phyloP scores from a whole-genome alignment of 2,797 vertebrate genomes.

The Mormyrops attenuatus region DNA sequence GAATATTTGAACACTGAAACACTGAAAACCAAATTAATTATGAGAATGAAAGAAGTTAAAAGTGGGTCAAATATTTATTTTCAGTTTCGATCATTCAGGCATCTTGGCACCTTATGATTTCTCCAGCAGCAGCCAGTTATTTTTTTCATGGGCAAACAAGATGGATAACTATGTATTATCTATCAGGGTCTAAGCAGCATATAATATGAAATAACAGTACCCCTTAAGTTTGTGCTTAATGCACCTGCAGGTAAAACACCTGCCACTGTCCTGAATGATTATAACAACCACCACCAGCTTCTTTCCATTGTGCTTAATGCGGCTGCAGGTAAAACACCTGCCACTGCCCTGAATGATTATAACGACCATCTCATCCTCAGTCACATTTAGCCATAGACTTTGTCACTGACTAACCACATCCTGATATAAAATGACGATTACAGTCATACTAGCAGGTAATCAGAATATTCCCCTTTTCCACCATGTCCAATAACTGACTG shows the following conservation, averaged over 20 bases:
- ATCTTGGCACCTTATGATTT: neutral
- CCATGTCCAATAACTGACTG: neutral
- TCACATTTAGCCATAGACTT: neutral
- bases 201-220: neutral
- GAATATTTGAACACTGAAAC: neutral
- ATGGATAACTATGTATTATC: neutral
- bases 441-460: neutral
- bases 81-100: constrained; percentile 15
- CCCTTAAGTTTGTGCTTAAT: neutral
- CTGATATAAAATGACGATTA: neutral
- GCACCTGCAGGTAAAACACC: no score
- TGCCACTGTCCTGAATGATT: no score
- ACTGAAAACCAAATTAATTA: neutral
- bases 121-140: neutral
- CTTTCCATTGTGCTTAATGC: no score
- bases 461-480: neutral
- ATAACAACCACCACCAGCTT: no score
- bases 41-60: neutral
- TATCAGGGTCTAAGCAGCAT: neutral
- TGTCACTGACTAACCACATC: neutral
- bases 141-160: neutral
- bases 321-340: no score
- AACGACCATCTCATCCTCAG: neutral
- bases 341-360: no score
- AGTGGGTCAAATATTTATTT: constrained; percentile 31